Evolutionary conservation across 64 coral and sea anemone species (phyloP).

Genomic region (Acropora yongei): DNA sequence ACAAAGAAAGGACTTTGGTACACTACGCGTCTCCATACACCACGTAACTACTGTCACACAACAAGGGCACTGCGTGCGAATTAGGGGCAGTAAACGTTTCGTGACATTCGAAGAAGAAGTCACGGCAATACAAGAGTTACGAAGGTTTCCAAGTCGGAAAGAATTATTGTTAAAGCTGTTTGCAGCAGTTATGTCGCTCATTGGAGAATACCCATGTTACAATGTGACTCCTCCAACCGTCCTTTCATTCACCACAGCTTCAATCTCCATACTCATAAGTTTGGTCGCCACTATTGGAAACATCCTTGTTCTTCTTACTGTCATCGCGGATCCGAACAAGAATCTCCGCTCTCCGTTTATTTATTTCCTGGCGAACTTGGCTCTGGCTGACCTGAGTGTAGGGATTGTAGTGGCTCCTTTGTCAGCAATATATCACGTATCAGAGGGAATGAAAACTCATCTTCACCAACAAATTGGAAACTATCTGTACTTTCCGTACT

Average conservation of each 20-base stretch:
- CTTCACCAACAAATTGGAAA: not conserved
- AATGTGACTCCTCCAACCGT: conserved; percentile 18
- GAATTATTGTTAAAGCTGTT: too few relatives aligned
- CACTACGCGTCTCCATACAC: too few relatives aligned
- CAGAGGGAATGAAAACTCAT: conserved; percentile 35
- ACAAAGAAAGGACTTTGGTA: too few relatives aligned
- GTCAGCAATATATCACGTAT: conserved; percentile 58
- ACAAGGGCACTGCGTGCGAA: too few relatives aligned
- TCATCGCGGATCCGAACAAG: conserved; percentile 63
- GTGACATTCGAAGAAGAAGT: too few relatives aligned
- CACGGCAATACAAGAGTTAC: too few relatives aligned
- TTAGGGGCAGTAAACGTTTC: too few relatives aligned
- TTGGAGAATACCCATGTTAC: conserved; percentile 46
- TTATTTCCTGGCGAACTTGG: conserved; percentile 77
- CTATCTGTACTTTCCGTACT: conserved; percentile 62
- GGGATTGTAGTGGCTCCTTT: conserved; percentile 65
- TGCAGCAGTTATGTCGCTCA: conserved; percentile 3
- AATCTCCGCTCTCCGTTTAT: conserved; percentile 72
- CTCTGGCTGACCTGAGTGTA: conserved; percentile 54
- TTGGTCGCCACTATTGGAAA: conserved; percentile 66
- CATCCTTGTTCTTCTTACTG: conserved; percentile 60
- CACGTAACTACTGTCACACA: too few relatives aligned
- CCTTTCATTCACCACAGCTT: conserved; percentile 69
- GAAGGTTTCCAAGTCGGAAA: too few relatives aligned
- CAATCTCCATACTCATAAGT: conserved; percentile 40